Evolutionary conservation across 2,113 vertebrate species (phyloP), one percentile per base, ranked within the genome.

Genomic region (Benitochromis conjunctus): DNA sequence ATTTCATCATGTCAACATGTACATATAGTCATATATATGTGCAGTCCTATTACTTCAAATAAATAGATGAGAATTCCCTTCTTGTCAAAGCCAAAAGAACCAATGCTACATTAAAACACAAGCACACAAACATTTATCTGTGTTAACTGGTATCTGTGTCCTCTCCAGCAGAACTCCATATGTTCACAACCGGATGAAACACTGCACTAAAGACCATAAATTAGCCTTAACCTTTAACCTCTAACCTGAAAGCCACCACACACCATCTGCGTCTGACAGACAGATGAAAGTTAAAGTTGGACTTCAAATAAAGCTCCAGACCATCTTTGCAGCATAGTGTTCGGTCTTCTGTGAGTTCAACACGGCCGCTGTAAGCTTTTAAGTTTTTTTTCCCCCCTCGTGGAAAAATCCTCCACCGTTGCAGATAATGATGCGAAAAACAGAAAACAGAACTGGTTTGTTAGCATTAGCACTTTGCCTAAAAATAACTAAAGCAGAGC

Each of bases 101-200:
- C 21, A 18, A 76, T 13, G 26, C 24, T n/a, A 11, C 56, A 80
- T 19, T 29, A 58, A 58, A 8, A 48, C 55, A 60, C 4, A 71
- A 34, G 36, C 6, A 0, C 18, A 14, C 6, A 48, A 57, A 79
- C 31, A 56, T 82, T 41, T n/a, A 53, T 85, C 89, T 86, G 10
- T 31, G 81, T 77, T 86, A 55, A 82, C 76, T 34, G 87, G 48
- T 57, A 55, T 79, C 56, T 76, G 58, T 14, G 79, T 18, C 41
- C 41, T 86, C 80, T 84, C 26, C 62, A 41, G 71, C 86, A 76
- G 64, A 64, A 83, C 85, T 46, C 88, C 86, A 82, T 82, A 79
- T 92, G 86, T 88, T 76, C 74, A 24, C 41, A 21, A 77, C 82
- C 46, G 74, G 88, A 90, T 87, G 80, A 86, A 82, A 83, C 86